Evolutionary conservation across 2,888 invertebrate species (phyloP).

Genomic region (Lycocerus yunnanus): DNA sequence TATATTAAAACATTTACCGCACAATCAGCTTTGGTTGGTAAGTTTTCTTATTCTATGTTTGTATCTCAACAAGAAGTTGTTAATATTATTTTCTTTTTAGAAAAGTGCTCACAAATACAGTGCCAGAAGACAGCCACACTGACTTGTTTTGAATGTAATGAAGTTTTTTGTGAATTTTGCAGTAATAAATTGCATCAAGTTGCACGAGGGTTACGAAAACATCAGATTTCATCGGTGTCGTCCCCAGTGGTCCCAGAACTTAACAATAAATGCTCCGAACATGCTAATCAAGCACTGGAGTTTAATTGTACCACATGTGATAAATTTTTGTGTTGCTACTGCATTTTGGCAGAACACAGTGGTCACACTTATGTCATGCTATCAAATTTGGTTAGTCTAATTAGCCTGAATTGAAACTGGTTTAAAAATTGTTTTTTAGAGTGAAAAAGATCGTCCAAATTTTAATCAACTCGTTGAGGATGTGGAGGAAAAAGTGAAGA

Average conservation of each 20-base stretch:
- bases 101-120: slow-evolving; percentile 31
- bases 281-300: slow-evolving; percentile 45
- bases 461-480: slow-evolving; percentile 38
- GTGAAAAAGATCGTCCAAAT: slow-evolving; percentile 37
- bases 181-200: slow-evolving; percentile 49
- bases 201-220: slow-evolving; percentile 47
- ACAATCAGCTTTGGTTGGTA: background rate
- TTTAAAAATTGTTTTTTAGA: slow-evolving; percentile 40
- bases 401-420: background rate
- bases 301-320: slow-evolving; percentile 55
- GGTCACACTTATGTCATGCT: slow-evolving; percentile 47
- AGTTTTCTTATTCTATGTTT: background rate
- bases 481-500: slow-evolving; percentile 43
- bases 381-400: slow-evolving; percentile 48
- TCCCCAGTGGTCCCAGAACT: slow-evolving; percentile 24
- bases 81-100: slow-evolving; percentile 11
- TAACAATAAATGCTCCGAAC: slow-evolving; percentile 43
- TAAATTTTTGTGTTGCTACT: slow-evolving; percentile 53
- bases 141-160: slow-evolving; percentile 46
- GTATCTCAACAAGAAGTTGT: background rate
- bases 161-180: slow-evolving; percentile 45
- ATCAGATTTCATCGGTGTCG: slow-evolving; percentile 38
- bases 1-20: background rate
- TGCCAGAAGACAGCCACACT: slow-evolving; percentile 43
- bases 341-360: slow-evolving; percentile 51